Evolutionary conservation across 2,888 invertebrate genomes (phyloP).

Genomic region (Sympetrum striolatum): DNA sequence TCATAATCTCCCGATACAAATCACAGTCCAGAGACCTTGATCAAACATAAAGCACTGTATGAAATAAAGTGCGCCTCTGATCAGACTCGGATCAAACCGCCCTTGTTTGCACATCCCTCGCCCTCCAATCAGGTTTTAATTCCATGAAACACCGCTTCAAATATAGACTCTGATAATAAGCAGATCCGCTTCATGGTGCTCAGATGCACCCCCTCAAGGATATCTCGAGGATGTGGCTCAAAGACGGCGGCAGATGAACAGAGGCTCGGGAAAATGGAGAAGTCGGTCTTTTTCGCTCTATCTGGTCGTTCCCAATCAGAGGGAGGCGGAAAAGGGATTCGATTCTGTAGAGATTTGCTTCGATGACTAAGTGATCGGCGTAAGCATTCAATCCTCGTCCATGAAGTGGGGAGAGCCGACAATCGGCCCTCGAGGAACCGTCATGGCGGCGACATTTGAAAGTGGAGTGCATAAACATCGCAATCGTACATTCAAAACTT

Average conservation of each 20-base stretch:
- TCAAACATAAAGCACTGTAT: too few relatives aligned
- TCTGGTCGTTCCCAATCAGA: background rate
- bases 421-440: background rate
- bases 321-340: background rate
- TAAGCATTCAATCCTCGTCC: background rate
- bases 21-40: too few relatives aligned
- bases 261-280: background rate
- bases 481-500: background rate
- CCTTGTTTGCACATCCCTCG: background rate
- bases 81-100: background rate
- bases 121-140: background rate
- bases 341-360: background rate
- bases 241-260: background rate
- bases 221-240: background rate
- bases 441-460: background rate
- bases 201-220: background rate
- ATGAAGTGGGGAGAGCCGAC: background rate
- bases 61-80: background rate
- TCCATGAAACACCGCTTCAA: background rate
- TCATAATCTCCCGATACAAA: too few relatives aligned
- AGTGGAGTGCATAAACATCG: background rate
- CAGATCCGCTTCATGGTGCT: background rate
- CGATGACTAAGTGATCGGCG: background rate
- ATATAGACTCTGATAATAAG: background rate
- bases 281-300: background rate